A percentile compares a stretch with the other conserved stretches of the same genome.
Conservation (phyloP, 2,888 invertebrate genomes). For the Drosophila flavopinicola region DNA sequence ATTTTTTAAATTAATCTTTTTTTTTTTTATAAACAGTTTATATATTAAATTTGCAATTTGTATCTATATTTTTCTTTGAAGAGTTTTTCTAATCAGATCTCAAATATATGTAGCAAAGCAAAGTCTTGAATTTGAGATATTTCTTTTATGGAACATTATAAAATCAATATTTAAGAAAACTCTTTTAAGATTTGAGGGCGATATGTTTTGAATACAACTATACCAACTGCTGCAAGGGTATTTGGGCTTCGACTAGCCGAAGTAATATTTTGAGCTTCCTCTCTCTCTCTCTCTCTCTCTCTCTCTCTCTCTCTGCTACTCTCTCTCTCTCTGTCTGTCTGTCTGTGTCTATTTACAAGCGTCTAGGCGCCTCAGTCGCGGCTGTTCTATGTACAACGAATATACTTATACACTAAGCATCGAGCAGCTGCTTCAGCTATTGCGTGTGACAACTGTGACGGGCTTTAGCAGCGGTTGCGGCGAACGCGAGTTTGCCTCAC, state of each 20-base stretch:
- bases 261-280: background rate
- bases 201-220: too few relatives aligned
- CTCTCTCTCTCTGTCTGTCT: background rate
- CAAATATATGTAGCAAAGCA: too few relatives aligned
- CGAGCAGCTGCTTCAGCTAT: conserved; percentile 84
- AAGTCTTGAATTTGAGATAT: too few relatives aligned
- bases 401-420: conserved; percentile 56
- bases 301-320: background rate
- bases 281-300: background rate
- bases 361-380: conserved; percentile 76
- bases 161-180: too few relatives aligned
- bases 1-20: too few relatives aligned
- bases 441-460: conserved; percentile 86
- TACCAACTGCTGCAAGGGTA: conserved; percentile 46
- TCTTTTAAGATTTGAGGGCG: too few relatives aligned
- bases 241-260: conserved; percentile 46
- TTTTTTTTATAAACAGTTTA: too few relatives aligned
- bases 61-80: too few relatives aligned
- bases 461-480: conserved; percentile 85
- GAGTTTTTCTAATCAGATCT: too few relatives aligned
- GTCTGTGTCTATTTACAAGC: conserved; percentile 64
- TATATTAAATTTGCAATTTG: too few relatives aligned
- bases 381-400: conserved; percentile 70
- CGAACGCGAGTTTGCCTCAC: conserved; percentile 52
- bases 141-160: too few relatives aligned